Base-by-base conservation (phyloP, 2,113 vertebrate genomes). In the Enhydra lutris region DNA sequence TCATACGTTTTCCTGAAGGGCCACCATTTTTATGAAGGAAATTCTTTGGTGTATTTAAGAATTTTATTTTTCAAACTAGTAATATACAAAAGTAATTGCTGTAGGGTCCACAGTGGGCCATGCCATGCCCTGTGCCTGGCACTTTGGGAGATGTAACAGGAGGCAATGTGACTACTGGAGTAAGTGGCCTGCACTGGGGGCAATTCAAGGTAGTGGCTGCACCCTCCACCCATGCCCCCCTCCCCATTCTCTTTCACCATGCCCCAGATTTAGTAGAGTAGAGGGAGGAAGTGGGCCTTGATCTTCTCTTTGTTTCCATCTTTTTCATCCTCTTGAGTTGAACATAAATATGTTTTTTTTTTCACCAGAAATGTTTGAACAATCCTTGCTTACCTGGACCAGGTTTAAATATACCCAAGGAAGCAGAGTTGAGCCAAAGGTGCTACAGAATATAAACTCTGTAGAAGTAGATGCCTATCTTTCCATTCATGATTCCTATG, bases 1-100 rank as follows among this genome's bases (percentile, higher is more conserved):
- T 91, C 34, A 29, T 34, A 93, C 20, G 31, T 91, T 73, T 94
- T 80, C 84, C 59, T 67, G 14, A 96, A 65, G 23, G 34, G 20
- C 7, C 17, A 78, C 17, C 67, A 23, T 47, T 92, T 89, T 91
- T 50, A 36, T 81, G 80, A 81, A 88, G 67, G 42, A 80, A 76
- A 96, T 50, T 83, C 13, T 52, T 55, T 57, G 31, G 15, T 55
- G n/a, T 17, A 69, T 74, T 94, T 95, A 31, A 42, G 1, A 45
- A 1, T 17, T 55, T 74, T 45, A 50, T 29, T 78, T 84, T 71
- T 34, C 47, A 36, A 73, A 52, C 34, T 36, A 11, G 36, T 24
- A 39, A 20, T n/a, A 69, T 90, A 50, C 14, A 79, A 94, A 55
- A 63, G 18, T 18, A 59, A 89, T 2, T 61, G 21, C 21, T 89